Evolutionary conservation across 2,888 invertebrate species (phyloP).

Genomic region (Molanna angustata): DNA sequence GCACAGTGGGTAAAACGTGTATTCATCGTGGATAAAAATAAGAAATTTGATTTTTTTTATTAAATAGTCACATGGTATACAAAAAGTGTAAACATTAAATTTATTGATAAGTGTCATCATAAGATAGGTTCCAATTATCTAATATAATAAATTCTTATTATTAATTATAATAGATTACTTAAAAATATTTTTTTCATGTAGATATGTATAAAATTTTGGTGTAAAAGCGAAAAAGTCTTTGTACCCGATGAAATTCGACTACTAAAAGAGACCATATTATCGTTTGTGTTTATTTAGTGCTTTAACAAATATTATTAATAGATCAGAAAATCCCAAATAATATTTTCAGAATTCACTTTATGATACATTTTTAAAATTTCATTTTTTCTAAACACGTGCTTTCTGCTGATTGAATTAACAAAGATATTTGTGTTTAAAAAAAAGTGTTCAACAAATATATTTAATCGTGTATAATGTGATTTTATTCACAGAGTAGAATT

Average conservation of each 20-base stretch:
- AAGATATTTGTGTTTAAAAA: too few relatives aligned
- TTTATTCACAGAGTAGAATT: too few relatives aligned
- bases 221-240: constrained; percentile 32
- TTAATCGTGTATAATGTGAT: too few relatives aligned
- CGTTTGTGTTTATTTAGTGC: too few relatives aligned
- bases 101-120: constrained; percentile 34
- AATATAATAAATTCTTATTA: constrained; percentile 20
- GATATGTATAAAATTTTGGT: constrained; percentile 30
- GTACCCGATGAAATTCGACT: constrained; percentile 11
- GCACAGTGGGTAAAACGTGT: constrained; percentile 3
- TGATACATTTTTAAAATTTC: too few relatives aligned
- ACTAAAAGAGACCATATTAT: too few relatives aligned
- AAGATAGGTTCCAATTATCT: constrained; percentile 32
- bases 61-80: constrained; percentile 31
- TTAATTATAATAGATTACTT: neutral
- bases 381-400: too few relatives aligned
- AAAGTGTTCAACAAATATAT: too few relatives aligned
- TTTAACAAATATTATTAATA: too few relatives aligned
- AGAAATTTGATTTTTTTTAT: neutral
- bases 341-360: too few relatives aligned
- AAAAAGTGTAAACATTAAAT: constrained; percentile 33
- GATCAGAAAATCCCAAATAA: too few relatives aligned
- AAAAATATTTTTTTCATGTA: constrained; percentile 3
- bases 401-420: too few relatives aligned
- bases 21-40: neutral